Evolutionary conservation across 2,888 invertebrate genomes (phyloP), one percentile per base, ranked within the genome.

Genomic region (Apamea sordens): DNA sequence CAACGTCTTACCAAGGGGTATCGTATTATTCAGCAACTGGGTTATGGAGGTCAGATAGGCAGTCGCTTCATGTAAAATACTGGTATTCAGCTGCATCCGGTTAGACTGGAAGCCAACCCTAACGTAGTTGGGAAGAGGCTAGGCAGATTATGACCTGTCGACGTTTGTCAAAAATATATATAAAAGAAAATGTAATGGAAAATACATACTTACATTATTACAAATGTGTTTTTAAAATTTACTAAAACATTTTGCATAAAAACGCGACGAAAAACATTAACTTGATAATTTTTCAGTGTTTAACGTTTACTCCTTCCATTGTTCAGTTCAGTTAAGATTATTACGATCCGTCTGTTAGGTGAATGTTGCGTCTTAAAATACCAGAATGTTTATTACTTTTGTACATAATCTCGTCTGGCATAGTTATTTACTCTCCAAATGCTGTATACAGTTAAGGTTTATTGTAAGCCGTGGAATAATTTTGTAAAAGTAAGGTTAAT

Each of bases 311-410:
- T 74, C 77, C 67, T 83, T 83, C 47, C 53, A 73, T 65, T 73
- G 56, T 69, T 68, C 68, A 63, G 79, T 44, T 77, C 70, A 82
- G 71, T 83, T 71, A 72, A 80, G 75, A 88, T 88, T 86, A 83
- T 86, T 86, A 86, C 77, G 74, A 72, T 32, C 73, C 69, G 68
- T 67, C 76, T 79, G 80, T 80, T 86, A 80, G 70, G 88, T 77
- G 75, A 86, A 83, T 79, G 86, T 83, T 83, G 73, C 64, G 77
- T 79, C 82, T 85, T 85, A 64, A 86, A 85, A 87, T 76, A 73
- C 73, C 63, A 53, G 82, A 84, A 84, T 72, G 83, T 88, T 88
- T 86, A 87, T 87, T 87, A 85, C 88, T 79, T 79, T 76, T 65
- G 75, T 82, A 87, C 82, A 68, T 88, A 82, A 87, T 87, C 85